These are phyloP conservation scores for Hemithea aestivaria DNA, from an alignment of 2,888 invertebrate species.

Conservation along the genomic window DNA sequence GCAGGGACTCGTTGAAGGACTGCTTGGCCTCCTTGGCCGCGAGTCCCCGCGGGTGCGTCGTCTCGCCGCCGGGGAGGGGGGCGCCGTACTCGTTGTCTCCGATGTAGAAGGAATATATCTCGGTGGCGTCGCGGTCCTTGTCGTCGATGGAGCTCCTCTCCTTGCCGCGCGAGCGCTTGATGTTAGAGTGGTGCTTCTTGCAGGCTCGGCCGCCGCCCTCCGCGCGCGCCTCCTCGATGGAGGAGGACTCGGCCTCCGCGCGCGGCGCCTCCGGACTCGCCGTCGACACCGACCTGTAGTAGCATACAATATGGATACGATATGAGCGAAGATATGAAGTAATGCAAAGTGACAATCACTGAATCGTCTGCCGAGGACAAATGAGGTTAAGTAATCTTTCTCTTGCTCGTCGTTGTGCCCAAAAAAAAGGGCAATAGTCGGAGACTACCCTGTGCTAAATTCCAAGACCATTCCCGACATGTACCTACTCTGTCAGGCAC, in stretches of 20 bases:
- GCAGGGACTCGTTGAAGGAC: slow-evolving; percentile 53
- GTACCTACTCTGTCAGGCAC: no score
- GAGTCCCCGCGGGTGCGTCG: not conserved
- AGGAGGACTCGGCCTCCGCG: slow-evolving; percentile 41
- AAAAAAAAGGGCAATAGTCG: no score
- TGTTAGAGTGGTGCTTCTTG: slow-evolving; percentile 66
- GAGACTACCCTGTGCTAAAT: no score
- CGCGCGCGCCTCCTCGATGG: slow-evolving; percentile 40
- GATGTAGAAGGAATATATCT: slow-evolving; percentile 53
- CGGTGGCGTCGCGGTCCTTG: slow-evolving; percentile 60
- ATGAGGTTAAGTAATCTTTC: no score
- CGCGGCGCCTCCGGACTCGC: slow-evolving; percentile 36
- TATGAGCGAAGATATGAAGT: no score
- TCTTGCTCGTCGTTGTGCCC: no score
- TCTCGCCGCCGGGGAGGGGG: slow-evolving; percentile 14
- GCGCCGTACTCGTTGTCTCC: slow-evolving; percentile 39
- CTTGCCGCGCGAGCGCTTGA: slow-evolving; percentile 55
- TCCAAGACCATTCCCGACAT: no score
- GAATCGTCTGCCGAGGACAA: no score
- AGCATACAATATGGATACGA: no score
- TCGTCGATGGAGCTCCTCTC: slow-evolving; percentile 46
- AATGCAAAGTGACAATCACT: no score
- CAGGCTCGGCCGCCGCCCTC: slow-evolving; percentile 38
- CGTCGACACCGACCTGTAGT: no score
- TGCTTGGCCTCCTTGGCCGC: slow-evolving; percentile 61